Conservation (phyloP, 2,888 invertebrate species). For the Monochamus alternatus region DNA sequence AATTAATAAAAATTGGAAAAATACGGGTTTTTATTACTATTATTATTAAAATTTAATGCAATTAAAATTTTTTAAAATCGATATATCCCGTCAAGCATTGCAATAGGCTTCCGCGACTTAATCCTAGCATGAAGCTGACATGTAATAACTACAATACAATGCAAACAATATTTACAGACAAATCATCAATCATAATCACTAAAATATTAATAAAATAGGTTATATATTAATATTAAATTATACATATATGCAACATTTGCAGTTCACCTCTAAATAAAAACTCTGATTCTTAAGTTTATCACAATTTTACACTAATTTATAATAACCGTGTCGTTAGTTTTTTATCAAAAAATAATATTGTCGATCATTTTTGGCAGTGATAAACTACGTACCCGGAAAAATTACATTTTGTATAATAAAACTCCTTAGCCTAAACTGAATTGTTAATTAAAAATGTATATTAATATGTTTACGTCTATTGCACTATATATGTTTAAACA, state of each 20-base stretch:
- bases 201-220: constrained; percentile 58
- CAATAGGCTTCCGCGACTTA: constrained; percentile 25
- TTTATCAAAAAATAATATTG: constrained; percentile 42
- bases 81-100: constrained; percentile 19
- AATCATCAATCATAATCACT: constrained; percentile 56
- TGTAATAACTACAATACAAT: constrained; percentile 55
- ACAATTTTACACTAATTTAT: constrained; percentile 56
- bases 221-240: constrained; percentile 60
- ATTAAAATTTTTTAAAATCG: constrained; percentile 27
- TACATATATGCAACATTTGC: constrained; percentile 39
- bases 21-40: constrained; percentile 22
- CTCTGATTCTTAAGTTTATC: constrained; percentile 61
- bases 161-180: constrained; percentile 67
- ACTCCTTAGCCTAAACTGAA: constrained; percentile 28
- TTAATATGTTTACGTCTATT: constrained; percentile 32
- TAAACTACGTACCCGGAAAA: constrained; percentile 54
- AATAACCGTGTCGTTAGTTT: constrained; percentile 46
- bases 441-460: constrained; percentile 25
- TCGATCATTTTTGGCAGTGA: constrained; percentile 59
- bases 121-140: constrained; percentile 43
- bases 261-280: constrained; percentile 62
- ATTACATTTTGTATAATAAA: constrained; percentile 21
- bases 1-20: constrained; percentile 41
- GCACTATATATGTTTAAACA: constrained; percentile 42
- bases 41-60: constrained; percentile 19